Evolutionary conservation across 2,888 invertebrate genomes (phyloP), one percentile per base, ranked within the genome.

Genomic region (Erebia aethiops): DNA sequence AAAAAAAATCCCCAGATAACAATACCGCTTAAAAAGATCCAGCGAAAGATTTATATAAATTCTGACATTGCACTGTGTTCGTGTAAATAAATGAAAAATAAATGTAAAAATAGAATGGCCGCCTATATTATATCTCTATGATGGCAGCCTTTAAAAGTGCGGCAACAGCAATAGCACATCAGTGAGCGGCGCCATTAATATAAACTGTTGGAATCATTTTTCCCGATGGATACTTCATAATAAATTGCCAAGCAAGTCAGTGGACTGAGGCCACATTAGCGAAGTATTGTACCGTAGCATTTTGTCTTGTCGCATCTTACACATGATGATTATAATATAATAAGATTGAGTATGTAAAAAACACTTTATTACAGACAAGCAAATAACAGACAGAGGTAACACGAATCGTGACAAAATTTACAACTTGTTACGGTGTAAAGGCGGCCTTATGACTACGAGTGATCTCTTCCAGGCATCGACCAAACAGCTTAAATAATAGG

Each of bases 161-260:
- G 63, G 63, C 8, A 66, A 41, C 64, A 66, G 67, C 51, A 70
- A 70, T 56, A 66, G 54, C 66, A 41, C 52, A 35, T 61, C 70
- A 63, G 70, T 74, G 62, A 73, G 49, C 51, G 14, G 13, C 13
- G 51, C 71, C 75, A 76, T 77, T 77, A 75, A 78, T 78, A 77
- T 73, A 61, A 75, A 75, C 70, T 60, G 75, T 64, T 76, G 57
- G 74, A 77, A 78, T 78, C 75, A 77, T 77, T 75, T 74, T 77
- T 74, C 67, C 70, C 70, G 67, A 65, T 74, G 69, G 71, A 76
- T 76, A 77, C 74, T 78, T 74, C 71, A 75, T 79, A 79, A 79
- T 77, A 78, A 76, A 80, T 79, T 71, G 77, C 76, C 16, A 67
- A 73, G 70, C 76, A 72, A 56, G 56, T 13, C 56, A 21, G 0